These are phyloP conservation scores for Athripsodes cinereus DNA, from an alignment of 2,888 invertebrate species.

Conservation along the genomic window DNA sequence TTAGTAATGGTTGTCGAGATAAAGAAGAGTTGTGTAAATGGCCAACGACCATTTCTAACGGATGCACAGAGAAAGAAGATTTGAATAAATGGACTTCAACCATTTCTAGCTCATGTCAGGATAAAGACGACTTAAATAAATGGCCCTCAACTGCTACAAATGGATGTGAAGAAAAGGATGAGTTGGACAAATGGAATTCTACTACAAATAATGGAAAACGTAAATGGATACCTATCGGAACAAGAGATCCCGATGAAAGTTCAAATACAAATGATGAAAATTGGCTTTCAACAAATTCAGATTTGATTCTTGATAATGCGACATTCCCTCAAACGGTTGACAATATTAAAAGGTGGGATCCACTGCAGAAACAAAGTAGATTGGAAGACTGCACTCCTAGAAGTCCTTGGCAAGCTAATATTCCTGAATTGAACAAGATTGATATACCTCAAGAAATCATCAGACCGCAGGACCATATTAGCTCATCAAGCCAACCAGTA, in stretches of 20 bases:
- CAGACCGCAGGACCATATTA: constrained; percentile 14
- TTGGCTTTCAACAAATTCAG: constrained; percentile 19
- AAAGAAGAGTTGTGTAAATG: not conserved
- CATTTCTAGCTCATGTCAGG: constrained; percentile 10
- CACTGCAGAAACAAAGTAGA: constrained; percentile 14
- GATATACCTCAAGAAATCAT: constrained; percentile 19
- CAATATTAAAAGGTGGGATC: constrained; percentile 21
- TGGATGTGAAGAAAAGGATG: constrained; percentile 3
- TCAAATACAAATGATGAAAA: constrained; percentile 13
- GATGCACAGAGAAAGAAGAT: not conserved
- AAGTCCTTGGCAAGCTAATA: constrained; percentile 21
- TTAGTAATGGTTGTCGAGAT: not conserved
- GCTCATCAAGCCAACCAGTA: constrained; percentile 11
- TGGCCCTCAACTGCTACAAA: not conserved
- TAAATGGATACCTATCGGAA: constrained; percentile 26
- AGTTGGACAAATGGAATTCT: constrained; percentile 18
- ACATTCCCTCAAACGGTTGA: constrained; percentile 16
- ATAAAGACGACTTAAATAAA: constrained; percentile 23
- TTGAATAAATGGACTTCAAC: constrained; percentile 19
- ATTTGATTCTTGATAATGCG: constrained; percentile 12
- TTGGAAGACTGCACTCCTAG: constrained; percentile 10
- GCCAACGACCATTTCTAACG: not conserved
- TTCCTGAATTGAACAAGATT: constrained; percentile 14
- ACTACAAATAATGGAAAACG: constrained; percentile 18
- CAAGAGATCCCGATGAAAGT: constrained; percentile 16